phyloP scores from a whole-genome alignment of 2,797 vertebrate genomes.

The Petrocephalus sullivani region DNA sequence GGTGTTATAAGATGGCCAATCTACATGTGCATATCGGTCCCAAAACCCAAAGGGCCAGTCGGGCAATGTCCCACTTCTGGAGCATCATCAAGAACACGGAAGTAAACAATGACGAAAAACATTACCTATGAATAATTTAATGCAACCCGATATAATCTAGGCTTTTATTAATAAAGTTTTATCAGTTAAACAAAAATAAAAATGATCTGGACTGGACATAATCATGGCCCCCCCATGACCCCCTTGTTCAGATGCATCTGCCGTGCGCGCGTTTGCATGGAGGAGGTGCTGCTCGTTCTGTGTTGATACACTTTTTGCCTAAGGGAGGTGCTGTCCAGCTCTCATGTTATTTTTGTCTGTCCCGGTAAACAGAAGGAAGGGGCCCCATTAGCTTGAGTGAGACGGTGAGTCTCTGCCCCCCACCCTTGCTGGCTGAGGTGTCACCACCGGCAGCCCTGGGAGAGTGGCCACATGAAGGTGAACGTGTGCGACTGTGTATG shows the following conservation, averaged over 20 bases:
- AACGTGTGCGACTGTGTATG: slow-evolving; percentile 52
- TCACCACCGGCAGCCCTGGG: slow-evolving; percentile 48
- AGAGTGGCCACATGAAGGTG: slow-evolving; percentile 61
- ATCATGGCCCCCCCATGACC: neutral
- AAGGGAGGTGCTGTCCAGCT: neutral
- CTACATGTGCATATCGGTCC: no score
- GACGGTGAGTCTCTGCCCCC: slow-evolving; percentile 37
- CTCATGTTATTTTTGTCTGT: neutral
- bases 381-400: slow-evolving; percentile 66
- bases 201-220: no score
- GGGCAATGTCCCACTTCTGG: no score
- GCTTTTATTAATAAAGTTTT: no score
- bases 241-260: neutral
- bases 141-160: no score
- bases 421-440: slow-evolving; percentile 42
- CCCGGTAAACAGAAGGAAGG: slow-evolving; percentile 65
- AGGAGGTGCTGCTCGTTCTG: neutral
- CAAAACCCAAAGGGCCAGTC: no score
- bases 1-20: neutral
- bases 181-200: no score
- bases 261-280: neutral
- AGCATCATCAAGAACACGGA: no score
- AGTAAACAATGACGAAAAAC: no score
- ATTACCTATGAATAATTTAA: no score
- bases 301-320: neutral